These are phyloP conservation scores for Labeo calbasu DNA, from an alignment of 2,797 vertebrate species.

Conservation along the genomic window DNA sequence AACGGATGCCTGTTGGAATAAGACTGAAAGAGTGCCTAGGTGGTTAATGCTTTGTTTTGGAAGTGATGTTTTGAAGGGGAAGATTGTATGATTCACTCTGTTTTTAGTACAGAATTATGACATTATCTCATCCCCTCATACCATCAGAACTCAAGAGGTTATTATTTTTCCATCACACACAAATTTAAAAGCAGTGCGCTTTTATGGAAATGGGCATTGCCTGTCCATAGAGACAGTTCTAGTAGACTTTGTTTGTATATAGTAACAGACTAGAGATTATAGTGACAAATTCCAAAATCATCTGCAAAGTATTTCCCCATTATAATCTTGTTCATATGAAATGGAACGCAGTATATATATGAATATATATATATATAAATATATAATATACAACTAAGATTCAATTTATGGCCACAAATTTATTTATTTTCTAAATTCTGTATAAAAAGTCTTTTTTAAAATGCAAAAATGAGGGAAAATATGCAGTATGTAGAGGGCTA, in stretches of 20 bases:
- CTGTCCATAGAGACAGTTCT: slow-evolving; percentile 69
- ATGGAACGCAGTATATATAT: slow-evolving; percentile 69
- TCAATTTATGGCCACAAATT: slow-evolving; percentile 79
- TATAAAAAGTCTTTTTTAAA: slow-evolving; percentile 77
- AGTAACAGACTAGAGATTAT: slow-evolving; percentile 68
- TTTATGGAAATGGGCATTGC: slow-evolving; percentile 79
- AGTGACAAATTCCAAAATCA: slow-evolving; percentile 64
- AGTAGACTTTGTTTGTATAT: slow-evolving; percentile 72
- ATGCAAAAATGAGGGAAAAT: slow-evolving; percentile 76
- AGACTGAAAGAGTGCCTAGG: slow-evolving; percentile 48
- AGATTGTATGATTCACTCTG: slow-evolving; percentile 49
- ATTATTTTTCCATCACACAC: slow-evolving; percentile 63
- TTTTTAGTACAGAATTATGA: slow-evolving; percentile 51
- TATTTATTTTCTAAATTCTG: slow-evolving; percentile 87
- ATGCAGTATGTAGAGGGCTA: slow-evolving; percentile 71
- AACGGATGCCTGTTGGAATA: slow-evolving; percentile 33
- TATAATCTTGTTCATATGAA: slow-evolving; percentile 76
- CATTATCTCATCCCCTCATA: slow-evolving; percentile 22
- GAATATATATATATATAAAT: slow-evolving; percentile 62
- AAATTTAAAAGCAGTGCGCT: slow-evolving; percentile 74
- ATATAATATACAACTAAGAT: slow-evolving; percentile 74
- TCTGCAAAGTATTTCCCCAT: slow-evolving; percentile 60
- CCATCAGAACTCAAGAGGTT: slow-evolving; percentile 42
- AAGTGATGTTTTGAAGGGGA: slow-evolving; percentile 51
- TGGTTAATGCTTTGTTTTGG: slow-evolving; percentile 46